A percentile compares a stretch with the other conserved stretches of the same genome.
phyloP scores from a whole-genome alignment of 2,888 invertebrate genomes.

The Polietes domitor region DNA sequence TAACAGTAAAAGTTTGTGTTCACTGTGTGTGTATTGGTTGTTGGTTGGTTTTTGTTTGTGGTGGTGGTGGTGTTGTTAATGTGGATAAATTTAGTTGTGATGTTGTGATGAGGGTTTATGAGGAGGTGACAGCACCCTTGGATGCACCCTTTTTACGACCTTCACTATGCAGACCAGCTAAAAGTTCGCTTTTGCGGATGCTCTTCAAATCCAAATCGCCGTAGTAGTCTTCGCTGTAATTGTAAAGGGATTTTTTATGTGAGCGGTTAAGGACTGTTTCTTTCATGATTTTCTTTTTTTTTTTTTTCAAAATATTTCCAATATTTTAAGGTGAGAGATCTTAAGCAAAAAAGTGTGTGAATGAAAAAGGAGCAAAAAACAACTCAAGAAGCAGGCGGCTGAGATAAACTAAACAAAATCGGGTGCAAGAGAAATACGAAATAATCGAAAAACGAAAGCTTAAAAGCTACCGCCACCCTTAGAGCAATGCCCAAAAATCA shows the following conservation, averaged over 20 bases:
- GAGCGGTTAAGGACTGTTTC: conserved; percentile 79
- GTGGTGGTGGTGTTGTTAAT: conserved; percentile 40
- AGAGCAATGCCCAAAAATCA: not conserved
- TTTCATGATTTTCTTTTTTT: too few species aligned
- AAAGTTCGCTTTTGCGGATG: conserved; percentile 96
- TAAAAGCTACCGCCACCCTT: conserved; percentile 52
- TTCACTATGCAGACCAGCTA: conserved; percentile 86
- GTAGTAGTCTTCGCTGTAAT: conserved; percentile 98
- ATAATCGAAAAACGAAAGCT: conserved; percentile 15
- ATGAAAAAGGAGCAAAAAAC: not conserved
- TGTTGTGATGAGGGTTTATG: conserved; percentile 72
- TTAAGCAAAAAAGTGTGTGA: not conserved
- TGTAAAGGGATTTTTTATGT: conserved; percentile 78
- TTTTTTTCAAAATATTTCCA: not conserved
- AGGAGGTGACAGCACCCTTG: conserved; percentile 81
- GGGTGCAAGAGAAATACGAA: conserved; percentile 4
- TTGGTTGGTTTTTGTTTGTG: conserved; percentile 45
- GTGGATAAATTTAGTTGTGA: conserved; percentile 50
- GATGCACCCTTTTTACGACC: conserved; percentile 82
- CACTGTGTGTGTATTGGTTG: conserved; percentile 42
- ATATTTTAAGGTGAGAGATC: not conserved
- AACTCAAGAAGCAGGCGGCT: conserved; percentile 38
- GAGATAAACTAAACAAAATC: not conserved
- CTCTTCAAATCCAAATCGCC: conserved; percentile 97
- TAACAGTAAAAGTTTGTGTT: conserved; percentile 33